Conservation (phyloP, 1,140 invertebrate genomes). For the Brachionus manjavacas region DNA sequence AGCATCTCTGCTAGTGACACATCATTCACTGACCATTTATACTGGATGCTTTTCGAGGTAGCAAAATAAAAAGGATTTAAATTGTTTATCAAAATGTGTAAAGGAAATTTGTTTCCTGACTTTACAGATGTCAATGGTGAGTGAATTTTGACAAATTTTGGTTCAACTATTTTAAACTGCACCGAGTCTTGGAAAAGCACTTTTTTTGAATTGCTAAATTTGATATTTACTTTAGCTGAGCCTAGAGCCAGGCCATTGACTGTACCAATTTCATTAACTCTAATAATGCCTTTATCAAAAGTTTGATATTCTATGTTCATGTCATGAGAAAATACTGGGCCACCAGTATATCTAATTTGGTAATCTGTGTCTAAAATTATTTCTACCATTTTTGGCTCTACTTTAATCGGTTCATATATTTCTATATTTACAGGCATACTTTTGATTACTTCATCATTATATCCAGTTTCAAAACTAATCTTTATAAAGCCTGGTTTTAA, state of each 20-base stretch:
- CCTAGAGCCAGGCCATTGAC: neutral
- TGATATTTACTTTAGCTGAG: neutral
- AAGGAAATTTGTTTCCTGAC: neutral
- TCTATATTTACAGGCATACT: neutral
- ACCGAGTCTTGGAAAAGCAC: neutral
- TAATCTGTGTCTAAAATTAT: neutral
- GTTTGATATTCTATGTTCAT: neutral
- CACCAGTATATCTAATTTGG: neutral
- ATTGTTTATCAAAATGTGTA: neutral
- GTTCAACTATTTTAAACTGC: neutral
- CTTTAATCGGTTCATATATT: neutral
- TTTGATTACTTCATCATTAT: neutral
- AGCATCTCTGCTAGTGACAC: neutral
- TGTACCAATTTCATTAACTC: neutral
- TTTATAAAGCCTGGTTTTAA: neutral
- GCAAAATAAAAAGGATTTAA: constrained; percentile 13
- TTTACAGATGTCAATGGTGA: neutral
- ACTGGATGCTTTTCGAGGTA: neutral
- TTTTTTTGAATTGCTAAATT: neutral
- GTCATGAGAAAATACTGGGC: neutral
- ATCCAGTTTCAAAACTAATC: neutral
- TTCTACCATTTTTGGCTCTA: neutral
- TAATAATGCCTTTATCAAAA: neutral
- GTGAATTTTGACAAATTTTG: neutral
- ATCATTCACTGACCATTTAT: neutral